Evolutionary conservation across 2,888 invertebrate genomes (phyloP).

Genomic region (Atherix ibis): DNA sequence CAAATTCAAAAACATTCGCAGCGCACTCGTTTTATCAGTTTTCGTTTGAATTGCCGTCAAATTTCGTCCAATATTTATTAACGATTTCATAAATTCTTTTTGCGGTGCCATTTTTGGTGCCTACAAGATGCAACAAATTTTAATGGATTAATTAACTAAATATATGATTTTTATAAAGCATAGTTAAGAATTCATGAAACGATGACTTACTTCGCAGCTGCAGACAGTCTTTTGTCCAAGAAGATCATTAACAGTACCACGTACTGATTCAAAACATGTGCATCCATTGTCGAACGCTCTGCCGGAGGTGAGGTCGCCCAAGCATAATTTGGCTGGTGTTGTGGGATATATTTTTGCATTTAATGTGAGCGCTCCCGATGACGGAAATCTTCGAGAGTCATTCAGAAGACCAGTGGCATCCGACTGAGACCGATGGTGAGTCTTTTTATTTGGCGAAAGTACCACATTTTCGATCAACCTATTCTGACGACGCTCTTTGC

Average conservation of each 20-base stretch:
- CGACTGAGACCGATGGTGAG: constrained; percentile 65
- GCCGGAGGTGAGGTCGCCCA: constrained; percentile 86
- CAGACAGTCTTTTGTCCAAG: constrained; percentile 63
- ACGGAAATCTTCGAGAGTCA: constrained; percentile 19
- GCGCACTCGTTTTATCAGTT: constrained; percentile 80
- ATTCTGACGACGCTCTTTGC: constrained; percentile 22
- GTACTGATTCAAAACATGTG: constrained; percentile 73
- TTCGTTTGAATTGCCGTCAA: constrained; percentile 68
- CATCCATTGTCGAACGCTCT: constrained; percentile 96
- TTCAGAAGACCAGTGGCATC: constrained; percentile 55
- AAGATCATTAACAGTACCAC: constrained; percentile 60
- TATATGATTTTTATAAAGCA: background rate
- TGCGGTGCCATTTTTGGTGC: constrained; percentile 72
- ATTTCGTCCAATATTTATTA: constrained; percentile 73
- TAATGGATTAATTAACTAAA: background rate
- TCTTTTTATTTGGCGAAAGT: constrained; percentile 44
- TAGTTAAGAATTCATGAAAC: background rate
- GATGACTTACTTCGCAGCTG: constrained; percentile 47
- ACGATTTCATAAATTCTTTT: constrained; percentile 72
- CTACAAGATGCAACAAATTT: constrained; percentile 27
- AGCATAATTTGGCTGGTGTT: constrained; percentile 45
- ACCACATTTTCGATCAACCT: constrained; percentile 10
- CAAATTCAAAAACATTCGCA: constrained; percentile 83
- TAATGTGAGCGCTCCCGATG: constrained; percentile 18
- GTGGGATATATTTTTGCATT: constrained; percentile 22